phyloP scores from a whole-genome alignment of 2,888 invertebrate genomes.

The Nycteola revayana region DNA sequence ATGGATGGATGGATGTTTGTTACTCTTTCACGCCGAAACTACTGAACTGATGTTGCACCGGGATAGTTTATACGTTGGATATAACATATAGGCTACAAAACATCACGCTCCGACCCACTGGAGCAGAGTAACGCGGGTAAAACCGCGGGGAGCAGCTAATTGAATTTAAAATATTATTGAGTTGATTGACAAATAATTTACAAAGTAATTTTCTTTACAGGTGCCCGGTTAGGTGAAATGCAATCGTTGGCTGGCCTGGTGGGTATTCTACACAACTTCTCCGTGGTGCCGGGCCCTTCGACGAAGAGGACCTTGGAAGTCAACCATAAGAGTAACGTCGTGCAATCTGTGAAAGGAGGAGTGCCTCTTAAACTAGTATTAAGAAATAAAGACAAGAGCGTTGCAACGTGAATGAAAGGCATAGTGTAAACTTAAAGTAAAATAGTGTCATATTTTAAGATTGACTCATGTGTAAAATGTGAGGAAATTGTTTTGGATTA shows the following conservation, averaged over 20 bases:
- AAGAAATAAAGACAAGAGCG: constrained; percentile 20
- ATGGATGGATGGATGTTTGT: no score
- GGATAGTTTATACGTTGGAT: no score
- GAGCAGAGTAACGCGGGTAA: no score
- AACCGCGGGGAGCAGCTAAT: no score
- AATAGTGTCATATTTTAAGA: neutral
- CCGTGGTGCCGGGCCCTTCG: constrained; percentile 38
- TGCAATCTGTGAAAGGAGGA: constrained; percentile 43
- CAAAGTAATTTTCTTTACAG: constrained; percentile 29
- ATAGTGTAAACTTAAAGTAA: neutral
- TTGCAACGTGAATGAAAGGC: neutral
- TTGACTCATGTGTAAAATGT: no score
- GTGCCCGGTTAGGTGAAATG: constrained; percentile 55
- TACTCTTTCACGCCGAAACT: no score
- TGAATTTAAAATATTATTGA: no score
- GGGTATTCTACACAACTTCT: constrained; percentile 49
- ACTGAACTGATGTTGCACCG: no score
- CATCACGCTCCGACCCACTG: no score
- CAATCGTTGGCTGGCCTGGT: constrained; percentile 59
- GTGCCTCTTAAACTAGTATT: constrained; percentile 38
- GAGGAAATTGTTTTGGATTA: no score
- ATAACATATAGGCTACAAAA: no score
- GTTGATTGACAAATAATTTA: constrained; percentile 5
- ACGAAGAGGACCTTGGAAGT: constrained; percentile 28
- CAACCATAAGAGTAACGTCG: constrained; percentile 34